phyloP scores from a whole-genome alignment of 53 echinoderm and acorn worm species.

The Actinopyga echinites region DNA sequence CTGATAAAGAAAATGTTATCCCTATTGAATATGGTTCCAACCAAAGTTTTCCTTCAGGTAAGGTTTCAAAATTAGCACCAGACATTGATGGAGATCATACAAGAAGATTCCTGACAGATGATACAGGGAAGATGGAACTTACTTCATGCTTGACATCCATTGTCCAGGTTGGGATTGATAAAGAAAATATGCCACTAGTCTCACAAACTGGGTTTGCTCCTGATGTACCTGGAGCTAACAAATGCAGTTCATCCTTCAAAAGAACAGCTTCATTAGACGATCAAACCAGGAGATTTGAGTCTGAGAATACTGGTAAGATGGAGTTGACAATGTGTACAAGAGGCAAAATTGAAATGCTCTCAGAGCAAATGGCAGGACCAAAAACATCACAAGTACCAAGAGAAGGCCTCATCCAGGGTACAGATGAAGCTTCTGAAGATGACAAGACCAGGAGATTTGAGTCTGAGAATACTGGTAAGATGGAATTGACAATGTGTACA shows the following conservation, averaged over 20 bases:
- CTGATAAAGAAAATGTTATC: slow-evolving; percentile 5
- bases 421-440: neutral
- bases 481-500: slow-evolving; percentile 80
- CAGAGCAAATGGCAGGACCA: neutral
- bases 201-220: neutral
- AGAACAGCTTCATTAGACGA: neutral
- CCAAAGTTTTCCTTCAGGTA: neutral
- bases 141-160: slow-evolving; percentile 29
- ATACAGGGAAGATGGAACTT: slow-evolving; percentile 62
- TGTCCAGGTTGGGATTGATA: neutral
- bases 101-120: slow-evolving; percentile 27
- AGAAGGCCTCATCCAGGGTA: neutral
- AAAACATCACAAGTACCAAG: neutral
- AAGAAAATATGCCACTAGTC: neutral
- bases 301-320: slow-evolving; percentile 40
- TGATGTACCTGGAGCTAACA: neutral
- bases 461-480: slow-evolving; percentile 54
- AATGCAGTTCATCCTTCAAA: neutral
- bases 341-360: neutral
- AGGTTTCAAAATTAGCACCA: neutral
- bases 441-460: slow-evolving; percentile 61
- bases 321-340: slow-evolving; percentile 32
- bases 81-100: slow-evolving; percentile 43
- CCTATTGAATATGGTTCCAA: neutral
- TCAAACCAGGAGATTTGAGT: slow-evolving; percentile 12